These are phyloP conservation scores for Saguinus midas DNA, from an alignment of 2,113 vertebrate species.

Conservation along the genomic window DNA sequence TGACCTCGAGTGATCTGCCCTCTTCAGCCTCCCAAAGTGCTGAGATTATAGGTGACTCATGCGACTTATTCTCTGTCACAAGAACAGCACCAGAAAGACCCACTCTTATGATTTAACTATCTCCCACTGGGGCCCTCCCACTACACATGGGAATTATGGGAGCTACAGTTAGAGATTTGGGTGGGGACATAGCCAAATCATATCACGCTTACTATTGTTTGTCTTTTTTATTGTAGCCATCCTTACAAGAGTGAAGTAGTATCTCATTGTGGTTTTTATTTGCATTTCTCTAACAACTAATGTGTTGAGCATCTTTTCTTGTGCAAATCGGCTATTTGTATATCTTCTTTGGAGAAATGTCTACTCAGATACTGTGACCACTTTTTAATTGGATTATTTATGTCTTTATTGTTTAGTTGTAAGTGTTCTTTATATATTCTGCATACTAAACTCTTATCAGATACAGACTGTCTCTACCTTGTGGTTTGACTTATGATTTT, in stretches of 20 bases:
- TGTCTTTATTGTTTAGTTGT: neutral
- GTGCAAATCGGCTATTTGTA: neutral
- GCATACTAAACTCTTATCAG: neutral
- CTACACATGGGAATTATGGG: too few species aligned
- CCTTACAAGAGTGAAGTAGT: neutral
- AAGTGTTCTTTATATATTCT: neutral
- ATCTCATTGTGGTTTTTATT: neutral
- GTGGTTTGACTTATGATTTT: neutral
- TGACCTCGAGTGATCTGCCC: too few species aligned
- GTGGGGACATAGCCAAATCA: too few species aligned
- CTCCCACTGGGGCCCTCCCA: too few species aligned
- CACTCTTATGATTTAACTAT: too few species aligned
- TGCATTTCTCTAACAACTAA: neutral
- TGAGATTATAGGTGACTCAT: too few species aligned
- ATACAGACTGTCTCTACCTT: neutral
- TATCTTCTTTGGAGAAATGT: conserved; percentile 3
- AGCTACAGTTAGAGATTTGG: too few species aligned
- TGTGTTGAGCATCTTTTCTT: neutral
- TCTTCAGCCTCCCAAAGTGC: too few species aligned
- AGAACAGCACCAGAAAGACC: too few species aligned
- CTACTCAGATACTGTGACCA: neutral
- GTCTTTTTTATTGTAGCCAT: neutral
- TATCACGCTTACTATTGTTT: neutral
- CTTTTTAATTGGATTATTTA: neutral
- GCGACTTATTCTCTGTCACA: too few species aligned